Evolutionary conservation across 2,113 vertebrate genomes (phyloP), one percentile per base, ranked within the genome.

Genomic region (Oreochromis niloticus): DNA sequence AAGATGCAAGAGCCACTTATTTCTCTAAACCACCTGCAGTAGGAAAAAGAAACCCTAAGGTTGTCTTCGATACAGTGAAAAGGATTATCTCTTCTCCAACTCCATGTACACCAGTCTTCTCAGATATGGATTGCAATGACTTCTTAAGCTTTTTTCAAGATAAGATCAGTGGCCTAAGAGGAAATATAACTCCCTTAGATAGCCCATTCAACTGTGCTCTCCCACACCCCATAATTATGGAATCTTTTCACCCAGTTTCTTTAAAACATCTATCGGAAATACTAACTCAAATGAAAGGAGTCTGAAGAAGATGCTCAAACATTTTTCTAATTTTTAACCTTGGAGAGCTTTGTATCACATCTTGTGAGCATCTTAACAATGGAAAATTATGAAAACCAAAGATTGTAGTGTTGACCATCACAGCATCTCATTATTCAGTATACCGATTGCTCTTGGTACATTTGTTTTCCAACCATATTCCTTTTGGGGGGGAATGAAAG

Each of bases 221-320:
- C 16, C 16, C 57, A 1, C 17, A 34, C 30, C 57, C 57, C 57
- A 34, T 10, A 34, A 61, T 61, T 61, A 34, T 34, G 30, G 57
- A 34, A 61, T 61, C 30, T 34, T 61, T 10, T 61, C 8, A 61
- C 30, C 16, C 57, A 61, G 57, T 34, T 19, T 61, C 2, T 61
- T 61, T 61, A 19, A 61, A 61, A 16, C 14, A 0, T 61, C 30
- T 34, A 19, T 19, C 0, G 0, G 55, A 56, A 34, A 0, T 61
- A 61, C 57, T 19, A 1, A 34, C 30, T 34, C 57, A 61, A 61
- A 61, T 4, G 0, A 61, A 61, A 34, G 0, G 9, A 61, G 16
- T 61, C 30, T 6, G 14, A 59, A 59, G 56, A 59, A 59, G 56
- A 59, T 0, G 27, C 56, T 59, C 0, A 59, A 59, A 59, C 56